Percentiles rank a stretch among this genome's conserved stretches.
phyloP scores from a whole-genome alignment of 2,113 vertebrate species.

The Girardinichthys multiradiatus region DNA sequence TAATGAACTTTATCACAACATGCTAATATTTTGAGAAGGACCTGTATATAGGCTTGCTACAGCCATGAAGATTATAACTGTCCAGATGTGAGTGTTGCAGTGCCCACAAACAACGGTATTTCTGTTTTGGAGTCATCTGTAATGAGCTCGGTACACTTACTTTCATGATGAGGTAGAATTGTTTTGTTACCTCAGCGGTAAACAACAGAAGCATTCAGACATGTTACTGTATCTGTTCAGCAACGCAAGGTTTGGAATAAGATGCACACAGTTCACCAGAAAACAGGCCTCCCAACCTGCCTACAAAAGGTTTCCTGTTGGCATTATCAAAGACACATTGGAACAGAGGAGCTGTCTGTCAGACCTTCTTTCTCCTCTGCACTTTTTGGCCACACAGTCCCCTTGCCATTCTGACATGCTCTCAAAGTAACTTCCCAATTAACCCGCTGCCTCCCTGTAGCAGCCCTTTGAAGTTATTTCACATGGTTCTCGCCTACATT shows the following conservation, averaged over 20 bases:
- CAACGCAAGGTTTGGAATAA: slow-evolving; percentile 25
- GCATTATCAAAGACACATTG: slow-evolving; percentile 32
- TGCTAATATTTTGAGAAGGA: no score
- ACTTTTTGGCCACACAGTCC: slow-evolving; percentile 18
- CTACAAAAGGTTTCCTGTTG: slow-evolving; percentile 25
- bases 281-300: slow-evolving; percentile 15
- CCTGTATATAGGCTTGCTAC: no score
- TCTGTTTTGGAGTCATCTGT: slow-evolving; percentile 27
- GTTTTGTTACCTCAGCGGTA: slow-evolving; percentile 27
- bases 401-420: slow-evolving; percentile 20
- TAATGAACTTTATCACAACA: no score
- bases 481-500: slow-evolving; percentile 13
- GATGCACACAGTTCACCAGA: slow-evolving; percentile 15
- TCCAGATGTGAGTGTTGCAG: slow-evolving; percentile 22
- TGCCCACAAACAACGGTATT: slow-evolving; percentile 9
- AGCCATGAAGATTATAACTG: slow-evolving; percentile 34
- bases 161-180: slow-evolving; percentile 44
- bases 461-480: slow-evolving; percentile 48
- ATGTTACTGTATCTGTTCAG: slow-evolving; percentile 20
- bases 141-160: slow-evolving; percentile 45
- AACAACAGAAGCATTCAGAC: slow-evolving; percentile 25
- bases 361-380: slow-evolving; percentile 5
- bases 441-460: slow-evolving; percentile 41
- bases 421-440: slow-evolving; percentile 65
- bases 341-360: slow-evolving; percentile 51